Evolutionary conservation across 2,797 vertebrate genomes (phyloP).

Genomic region (Eulemur albifrons): DNA sequence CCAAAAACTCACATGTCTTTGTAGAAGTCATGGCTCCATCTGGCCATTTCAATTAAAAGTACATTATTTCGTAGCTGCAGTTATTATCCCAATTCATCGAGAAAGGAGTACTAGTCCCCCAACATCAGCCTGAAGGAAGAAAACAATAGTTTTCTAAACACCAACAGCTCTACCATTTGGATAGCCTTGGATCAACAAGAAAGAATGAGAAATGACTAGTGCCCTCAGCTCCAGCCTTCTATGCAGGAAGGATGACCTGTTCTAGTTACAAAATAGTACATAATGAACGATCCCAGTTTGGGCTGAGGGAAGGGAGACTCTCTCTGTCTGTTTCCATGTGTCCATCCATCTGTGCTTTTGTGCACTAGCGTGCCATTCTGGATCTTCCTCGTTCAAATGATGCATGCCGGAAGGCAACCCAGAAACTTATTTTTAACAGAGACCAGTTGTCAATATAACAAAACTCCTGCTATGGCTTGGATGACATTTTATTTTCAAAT

Average conservation of each 20-base stretch:
- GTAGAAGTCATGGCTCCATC: neutral
- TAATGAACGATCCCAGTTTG: neutral
- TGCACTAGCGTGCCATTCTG: neutral
- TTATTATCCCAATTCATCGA: neutral
- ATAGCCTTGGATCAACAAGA: neutral
- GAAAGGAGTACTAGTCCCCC: neutral
- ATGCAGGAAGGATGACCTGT: neutral
- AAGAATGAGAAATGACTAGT: neutral
- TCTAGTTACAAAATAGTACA: neutral
- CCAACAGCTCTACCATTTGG: neutral
- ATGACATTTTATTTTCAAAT: slow-evolving; percentile 45
- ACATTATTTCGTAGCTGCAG: neutral
- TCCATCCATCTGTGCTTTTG: neutral
- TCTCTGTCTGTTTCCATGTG: neutral
- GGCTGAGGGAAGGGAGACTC: no score
- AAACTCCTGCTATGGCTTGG: neutral
- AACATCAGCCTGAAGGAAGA: neutral
- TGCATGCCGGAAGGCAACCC: neutral
- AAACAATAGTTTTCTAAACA: neutral
- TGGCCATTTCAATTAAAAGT: neutral
- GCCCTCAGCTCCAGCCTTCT: neutral
- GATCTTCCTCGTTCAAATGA: neutral
- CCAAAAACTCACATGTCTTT: neutral
- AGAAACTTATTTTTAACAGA: neutral
- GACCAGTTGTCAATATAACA: neutral